Evolutionary conservation across 2,888 invertebrate genomes (phyloP), one percentile per base, ranked within the genome.

Genomic region (Acleris laterana): DNA sequence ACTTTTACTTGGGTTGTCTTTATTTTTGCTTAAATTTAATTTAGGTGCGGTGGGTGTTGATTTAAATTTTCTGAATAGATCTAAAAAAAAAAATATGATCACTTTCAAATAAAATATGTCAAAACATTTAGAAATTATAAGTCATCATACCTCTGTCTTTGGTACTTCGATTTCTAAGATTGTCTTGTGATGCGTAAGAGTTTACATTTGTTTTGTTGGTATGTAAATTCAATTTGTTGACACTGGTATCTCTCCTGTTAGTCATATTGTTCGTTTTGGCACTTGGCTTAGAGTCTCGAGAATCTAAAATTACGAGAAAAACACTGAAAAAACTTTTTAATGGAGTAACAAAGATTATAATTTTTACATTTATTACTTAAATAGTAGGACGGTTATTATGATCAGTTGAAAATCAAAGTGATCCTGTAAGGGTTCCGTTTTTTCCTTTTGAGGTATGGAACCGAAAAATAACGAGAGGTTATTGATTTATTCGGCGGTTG

Each of bases 11-110:
- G 80, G 68, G 60, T 70, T 71, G 49, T 74, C 63, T 38, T 72
- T 44, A 73, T 80, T 83, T 81, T 84, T 87, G 68, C 80, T 83
- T 77, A 83, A 38, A 69, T 75, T 85, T 76, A 73, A 74, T 82
- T 80, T 87, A 32, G 78, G 69, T 59, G 74, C 42, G 28, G 71
- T 67, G 57, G 73, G 75, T 28, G 73, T 58, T 69, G 68, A 78
- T 75, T 77, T 83, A 44, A 70, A 66, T 63, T 73, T 74, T 52
- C 71, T 75, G 25, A 73, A 62, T 62, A 72, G 44, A 69, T 82
- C 88, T 88, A 70, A 56, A 83, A 85, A 69, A 58, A 49, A 42
- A 62, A 17, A 25, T 32, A 32, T 9, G 9, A 32, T 49, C 20
- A 17, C 22, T 9, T 38, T 50, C 1, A 38, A 55, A 19, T 19